Evolutionary conservation across 2,797 vertebrate species (phyloP).

Genomic region (Tachyglossus aculeatus): DNA sequence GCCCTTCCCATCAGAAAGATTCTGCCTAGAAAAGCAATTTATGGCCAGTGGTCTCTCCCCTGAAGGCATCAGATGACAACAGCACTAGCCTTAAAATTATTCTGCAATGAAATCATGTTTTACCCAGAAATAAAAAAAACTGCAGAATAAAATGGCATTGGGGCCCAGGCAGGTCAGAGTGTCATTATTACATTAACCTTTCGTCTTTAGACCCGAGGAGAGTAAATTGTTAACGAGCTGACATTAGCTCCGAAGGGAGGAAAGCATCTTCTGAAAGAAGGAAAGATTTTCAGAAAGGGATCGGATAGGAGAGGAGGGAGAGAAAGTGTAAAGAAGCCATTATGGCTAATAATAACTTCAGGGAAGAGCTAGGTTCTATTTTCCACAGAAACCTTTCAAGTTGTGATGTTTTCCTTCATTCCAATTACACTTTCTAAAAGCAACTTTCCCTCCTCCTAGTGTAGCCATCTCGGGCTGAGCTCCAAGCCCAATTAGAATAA

Average conservation of each 20-base stretch:
- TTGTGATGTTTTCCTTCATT: conserved; percentile 52
- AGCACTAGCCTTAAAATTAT: conserved; percentile 56
- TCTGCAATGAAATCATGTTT: conserved; percentile 60
- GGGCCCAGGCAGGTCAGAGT: conserved; percentile 62
- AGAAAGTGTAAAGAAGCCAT: conserved; percentile 42
- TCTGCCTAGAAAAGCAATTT: conserved; percentile 40
- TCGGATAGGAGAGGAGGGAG: conserved; percentile 19
- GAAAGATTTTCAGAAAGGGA: conserved; percentile 9
- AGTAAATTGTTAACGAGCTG: conserved; percentile 61
- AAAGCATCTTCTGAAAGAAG: conserved; percentile 44
- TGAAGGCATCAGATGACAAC: conserved; percentile 38
- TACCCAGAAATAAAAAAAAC: conserved; percentile 61
- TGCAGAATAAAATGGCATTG: conserved; percentile 47
- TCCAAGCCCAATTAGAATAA: conserved; percentile 38
- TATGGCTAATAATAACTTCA: conserved; percentile 60
- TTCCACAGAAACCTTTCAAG: conserved; percentile 54
- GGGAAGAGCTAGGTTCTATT: not conserved
- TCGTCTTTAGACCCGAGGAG: conserved; percentile 52
- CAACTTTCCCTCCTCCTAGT: conserved; percentile 54
- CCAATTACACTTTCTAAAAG: conserved; percentile 51
- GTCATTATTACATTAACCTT: conserved; percentile 70
- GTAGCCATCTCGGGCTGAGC: conserved; percentile 18
- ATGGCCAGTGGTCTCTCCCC: not conserved
- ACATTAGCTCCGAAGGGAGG: conserved; percentile 16
- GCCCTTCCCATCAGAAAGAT: conserved; percentile 20